Evolutionary conservation across 2,888 invertebrate species (phyloP).

Genomic region (Stomorhina lunata): DNA sequence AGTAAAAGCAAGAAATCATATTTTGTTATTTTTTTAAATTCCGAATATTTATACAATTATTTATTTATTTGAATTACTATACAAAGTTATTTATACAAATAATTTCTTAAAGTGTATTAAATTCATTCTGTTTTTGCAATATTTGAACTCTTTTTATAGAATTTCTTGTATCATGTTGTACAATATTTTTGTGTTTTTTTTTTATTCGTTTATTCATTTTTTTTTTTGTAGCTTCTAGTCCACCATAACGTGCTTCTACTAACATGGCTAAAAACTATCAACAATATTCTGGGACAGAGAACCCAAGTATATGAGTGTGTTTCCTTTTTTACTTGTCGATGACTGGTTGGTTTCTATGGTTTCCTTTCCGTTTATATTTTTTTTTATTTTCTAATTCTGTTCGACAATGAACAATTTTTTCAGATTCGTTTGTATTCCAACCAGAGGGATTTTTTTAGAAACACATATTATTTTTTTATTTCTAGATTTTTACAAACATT

Average conservation of each 20-base stretch:
- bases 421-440: slow-evolving; percentile 35
- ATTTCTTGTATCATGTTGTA: slow-evolving; percentile 61
- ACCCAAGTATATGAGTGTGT: slow-evolving; percentile 17
- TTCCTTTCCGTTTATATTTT: slow-evolving; percentile 35
- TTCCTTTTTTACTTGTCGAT: slow-evolving; percentile 54
- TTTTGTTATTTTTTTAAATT: too few species aligned
- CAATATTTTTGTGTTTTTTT: slow-evolving; percentile 30
- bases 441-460: slow-evolving; percentile 45
- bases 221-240: background rate
- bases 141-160: slow-evolving; percentile 52
- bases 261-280: slow-evolving; percentile 60
- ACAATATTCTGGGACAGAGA: slow-evolving; percentile 26
- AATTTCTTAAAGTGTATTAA: slow-evolving; percentile 26
- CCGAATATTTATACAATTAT: too few species aligned
- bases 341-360: slow-evolving; percentile 62
- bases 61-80: too few species aligned
- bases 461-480: slow-evolving; percentile 18
- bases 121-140: slow-evolving; percentile 9
- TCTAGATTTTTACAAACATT: slow-evolving; percentile 20
- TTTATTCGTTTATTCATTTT: background rate
- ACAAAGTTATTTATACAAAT: too few species aligned
- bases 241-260: slow-evolving; percentile 30
- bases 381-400: slow-evolving; percentile 49
- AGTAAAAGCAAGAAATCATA: too few species aligned
- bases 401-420: slow-evolving; percentile 49